Base-by-base conservation (phyloP, 2,888 invertebrate species). In the Cheiracanthium punctorium region DNA sequence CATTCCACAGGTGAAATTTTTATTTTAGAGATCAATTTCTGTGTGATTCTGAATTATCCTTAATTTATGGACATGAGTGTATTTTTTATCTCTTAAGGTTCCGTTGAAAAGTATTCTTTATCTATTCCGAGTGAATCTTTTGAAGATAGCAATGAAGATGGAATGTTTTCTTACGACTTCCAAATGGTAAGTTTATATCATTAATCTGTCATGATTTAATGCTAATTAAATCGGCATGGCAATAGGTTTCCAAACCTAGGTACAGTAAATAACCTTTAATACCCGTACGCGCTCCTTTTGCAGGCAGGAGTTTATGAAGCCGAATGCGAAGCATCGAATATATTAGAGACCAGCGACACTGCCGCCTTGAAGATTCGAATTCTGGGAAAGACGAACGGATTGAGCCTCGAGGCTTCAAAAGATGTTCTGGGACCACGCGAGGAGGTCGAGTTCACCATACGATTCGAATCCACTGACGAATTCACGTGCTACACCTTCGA, bases 401-500 rank as follows among this genome's bases (percentile, higher is more conserved):
- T 87, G 7, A 10, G 5, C 17, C 24, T 87, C 4, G 1, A 28
- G 30, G 87, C 81, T 1, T 58, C 65, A 10, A 58, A 75, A 12
- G n/a, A 67, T 0, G 28, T n/a, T 1, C n/a, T 81, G 7, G 14
- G 32, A 20, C 76, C 71, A 4, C 33, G 33, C 37, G 81, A 87
- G 12, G 81, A 87, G 17, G 72, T 77, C 12, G 7, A 24, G 14
- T 87, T 87, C 43, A 67, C 30, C n/a, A 76, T 87, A 1, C 24
- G 48, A 20, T 81, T 81, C 41, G 43, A 52, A 24, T 77, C 69
- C 1, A 37, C 58, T 7, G 81, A 87, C 30, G 48, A 37, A 0
- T 81, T 77, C 32, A 81, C 87, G 0, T 87, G 87, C 41, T 37
- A 81, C 20, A 29, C 69, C 1, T 87, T 87, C 64, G 76, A 76